These are phyloP conservation scores for Bellardia pandia DNA, from an alignment of 2,888 invertebrate genomes.

Conservation along the genomic window DNA sequence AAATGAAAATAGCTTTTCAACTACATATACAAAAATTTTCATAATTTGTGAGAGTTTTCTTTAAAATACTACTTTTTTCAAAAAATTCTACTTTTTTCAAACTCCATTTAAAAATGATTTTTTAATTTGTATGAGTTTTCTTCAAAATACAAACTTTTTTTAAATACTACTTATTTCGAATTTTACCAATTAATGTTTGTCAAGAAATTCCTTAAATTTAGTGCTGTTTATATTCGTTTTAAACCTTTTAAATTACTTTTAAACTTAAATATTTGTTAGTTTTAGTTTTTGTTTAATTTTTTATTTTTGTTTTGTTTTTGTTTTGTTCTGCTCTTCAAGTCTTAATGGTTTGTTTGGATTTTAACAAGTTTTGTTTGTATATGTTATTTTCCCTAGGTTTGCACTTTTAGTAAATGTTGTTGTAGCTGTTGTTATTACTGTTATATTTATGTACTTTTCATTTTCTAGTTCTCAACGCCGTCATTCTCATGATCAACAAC, in stretches of 20 bases:
- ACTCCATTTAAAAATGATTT: no score
- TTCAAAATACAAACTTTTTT: no score
- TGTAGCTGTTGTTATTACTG: slow-evolving; percentile 35
- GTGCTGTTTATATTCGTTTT: not conserved
- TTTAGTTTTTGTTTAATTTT: not conserved
- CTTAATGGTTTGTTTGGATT: slow-evolving; percentile 61
- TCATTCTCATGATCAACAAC: slow-evolving; percentile 4
- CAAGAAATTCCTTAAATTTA: no score
- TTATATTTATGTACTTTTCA: slow-evolving; percentile 47
- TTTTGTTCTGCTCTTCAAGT: slow-evolving; percentile 29
- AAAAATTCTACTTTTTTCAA: no score
- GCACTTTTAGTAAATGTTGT: slow-evolving; percentile 56
- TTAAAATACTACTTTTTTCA: no score
- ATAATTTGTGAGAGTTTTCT: no score
- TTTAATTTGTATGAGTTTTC: no score
- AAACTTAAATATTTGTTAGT: not conserved
- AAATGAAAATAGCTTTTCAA: no score
- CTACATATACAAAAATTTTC: no score
- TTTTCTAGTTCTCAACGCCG: slow-evolving; percentile 40
- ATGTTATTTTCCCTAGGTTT: slow-evolving; percentile 54
- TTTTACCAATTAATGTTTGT: no score
- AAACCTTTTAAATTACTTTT: not conserved
- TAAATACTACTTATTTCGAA: no score
- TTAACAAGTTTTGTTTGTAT: slow-evolving; percentile 23
- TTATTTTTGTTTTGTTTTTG: slow-evolving; percentile 26